phyloP scores from a whole-genome alignment of 2,113 vertebrate genomes.

The Larimichthys polyactis region DNA sequence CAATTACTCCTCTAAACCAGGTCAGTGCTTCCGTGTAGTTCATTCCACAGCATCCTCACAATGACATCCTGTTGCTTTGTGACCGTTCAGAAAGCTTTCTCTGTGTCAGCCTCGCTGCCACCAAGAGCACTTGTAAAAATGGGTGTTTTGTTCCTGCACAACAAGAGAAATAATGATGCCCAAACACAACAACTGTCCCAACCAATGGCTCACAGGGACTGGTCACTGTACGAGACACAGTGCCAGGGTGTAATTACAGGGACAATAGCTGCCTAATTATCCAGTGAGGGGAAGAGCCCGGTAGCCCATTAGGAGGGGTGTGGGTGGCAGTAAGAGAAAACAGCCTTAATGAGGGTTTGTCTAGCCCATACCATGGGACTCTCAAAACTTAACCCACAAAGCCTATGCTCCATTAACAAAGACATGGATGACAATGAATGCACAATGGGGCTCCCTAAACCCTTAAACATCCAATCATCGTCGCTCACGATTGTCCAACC shows the following conservation, averaged over 20 bases:
- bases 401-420: conserved; percentile 78
- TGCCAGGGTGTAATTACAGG: conserved; percentile 78
- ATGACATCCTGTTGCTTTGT: conserved; percentile 73
- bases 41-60: conserved; percentile 70
- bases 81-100: conserved; percentile 59
- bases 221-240: conserved; percentile 64
- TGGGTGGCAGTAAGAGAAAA: conserved; percentile 69
- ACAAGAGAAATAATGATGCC: conserved; percentile 79
- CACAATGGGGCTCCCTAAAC: conserved; percentile 73
- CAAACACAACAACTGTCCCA: conserved; percentile 72
- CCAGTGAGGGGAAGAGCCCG: conserved; percentile 71
- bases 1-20: conserved; percentile 63
- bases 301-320: conserved; percentile 72
- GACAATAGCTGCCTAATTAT: conserved; percentile 86
- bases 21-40: conserved; percentile 73
- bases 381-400: conserved; percentile 74
- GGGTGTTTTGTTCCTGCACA: conserved; percentile 77
- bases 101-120: conserved; percentile 60
- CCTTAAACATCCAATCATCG: conserved; percentile 53
- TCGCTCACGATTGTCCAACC: neutral
- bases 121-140: conserved; percentile 63
- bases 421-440: conserved; percentile 75
- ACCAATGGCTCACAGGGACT: conserved; percentile 61
- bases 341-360: conserved; percentile 84
- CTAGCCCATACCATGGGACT: conserved; percentile 76